Percentiles rank a stretch among this genome's conserved stretches.
These are phyloP conservation scores for Callospermophilus lateralis DNA, from an alignment of 2,113 vertebrate genomes.

Conservation along the genomic window DNA sequence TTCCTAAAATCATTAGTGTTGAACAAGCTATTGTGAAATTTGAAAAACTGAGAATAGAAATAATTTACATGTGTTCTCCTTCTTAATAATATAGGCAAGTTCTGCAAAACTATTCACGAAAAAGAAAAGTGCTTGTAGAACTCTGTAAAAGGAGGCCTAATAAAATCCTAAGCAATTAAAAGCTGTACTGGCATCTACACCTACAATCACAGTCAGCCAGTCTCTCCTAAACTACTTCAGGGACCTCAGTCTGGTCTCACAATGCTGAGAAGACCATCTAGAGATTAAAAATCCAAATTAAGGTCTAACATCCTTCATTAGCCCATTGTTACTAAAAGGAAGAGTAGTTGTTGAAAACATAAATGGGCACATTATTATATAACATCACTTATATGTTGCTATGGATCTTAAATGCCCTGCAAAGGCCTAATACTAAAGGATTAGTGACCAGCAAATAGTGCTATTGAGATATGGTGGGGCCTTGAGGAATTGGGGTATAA, in stretches of 20 bases:
- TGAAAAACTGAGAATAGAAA: slow-evolving; percentile 45
- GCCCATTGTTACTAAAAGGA: not conserved
- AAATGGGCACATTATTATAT: not conserved
- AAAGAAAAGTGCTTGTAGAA: not conserved
- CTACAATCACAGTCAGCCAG: not conserved
- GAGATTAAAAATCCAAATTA: not conserved
- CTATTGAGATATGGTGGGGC: not conserved
- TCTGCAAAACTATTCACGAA: not conserved
- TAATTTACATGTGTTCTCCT: not conserved
- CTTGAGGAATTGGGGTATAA: no score
- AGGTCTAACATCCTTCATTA: not conserved
- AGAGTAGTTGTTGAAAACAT: not conserved
- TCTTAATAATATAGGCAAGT: not conserved
- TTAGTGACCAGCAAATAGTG: not conserved
- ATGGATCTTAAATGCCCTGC: not conserved
- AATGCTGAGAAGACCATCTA: not conserved
- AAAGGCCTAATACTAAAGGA: not conserved
- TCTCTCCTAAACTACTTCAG: not conserved
- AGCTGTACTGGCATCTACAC: not conserved
- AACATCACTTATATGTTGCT: not conserved
- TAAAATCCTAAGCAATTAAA: not conserved
- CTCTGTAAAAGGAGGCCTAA: not conserved
- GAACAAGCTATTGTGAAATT: slow-evolving; percentile 27
- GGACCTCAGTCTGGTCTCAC: fast-evolving
- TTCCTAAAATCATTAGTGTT: slow-evolving; percentile 11